Evolutionary conservation across 2,888 invertebrate genomes (phyloP).

Genomic region (Eudemis profundana): DNA sequence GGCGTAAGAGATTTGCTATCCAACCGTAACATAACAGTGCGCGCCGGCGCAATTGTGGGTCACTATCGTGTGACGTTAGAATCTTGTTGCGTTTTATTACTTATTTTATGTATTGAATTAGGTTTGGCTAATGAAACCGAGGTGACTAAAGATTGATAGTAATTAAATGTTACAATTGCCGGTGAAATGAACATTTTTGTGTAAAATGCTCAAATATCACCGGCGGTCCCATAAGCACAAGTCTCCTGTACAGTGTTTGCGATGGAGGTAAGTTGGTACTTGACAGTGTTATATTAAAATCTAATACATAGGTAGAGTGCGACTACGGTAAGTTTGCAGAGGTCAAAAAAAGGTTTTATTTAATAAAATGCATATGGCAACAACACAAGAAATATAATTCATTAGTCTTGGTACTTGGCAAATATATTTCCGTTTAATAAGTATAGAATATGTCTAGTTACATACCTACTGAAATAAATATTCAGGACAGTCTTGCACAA

Average conservation of each 20-base stretch:
- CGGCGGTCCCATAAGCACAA: slow-evolving; percentile 82
- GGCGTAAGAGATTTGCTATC: slow-evolving; percentile 59
- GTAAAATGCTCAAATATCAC: slow-evolving; percentile 85
- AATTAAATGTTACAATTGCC: slow-evolving; percentile 54
- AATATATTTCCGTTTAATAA: too few species aligned
- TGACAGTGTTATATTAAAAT: too few species aligned
- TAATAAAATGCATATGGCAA: too few species aligned
- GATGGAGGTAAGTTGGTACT: slow-evolving; percentile 77
- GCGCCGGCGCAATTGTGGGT: slow-evolving; percentile 55
- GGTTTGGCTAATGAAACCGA: slow-evolving; percentile 1
- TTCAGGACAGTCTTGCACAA: too few species aligned
- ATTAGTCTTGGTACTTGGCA: too few species aligned
- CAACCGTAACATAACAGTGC: slow-evolving; percentile 69
- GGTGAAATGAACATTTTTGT: slow-evolving; percentile 82
- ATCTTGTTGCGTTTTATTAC: slow-evolving; percentile 45
- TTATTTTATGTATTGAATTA: slow-evolving; percentile 12
- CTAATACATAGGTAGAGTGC: too few species aligned
- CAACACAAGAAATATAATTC: too few species aligned
- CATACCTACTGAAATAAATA: too few species aligned
- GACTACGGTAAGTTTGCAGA: too few species aligned
- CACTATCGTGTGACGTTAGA: slow-evolving; percentile 54
- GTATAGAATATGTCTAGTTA: too few species aligned
- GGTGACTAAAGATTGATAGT: slow-evolving; percentile 52
- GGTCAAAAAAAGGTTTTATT: too few species aligned
- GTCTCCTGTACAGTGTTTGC: slow-evolving; percentile 80